These are phyloP conservation scores for Jaculus jaculus DNA, from an alignment of 2,113 vertebrate genomes.

Conservation along the genomic window DNA sequence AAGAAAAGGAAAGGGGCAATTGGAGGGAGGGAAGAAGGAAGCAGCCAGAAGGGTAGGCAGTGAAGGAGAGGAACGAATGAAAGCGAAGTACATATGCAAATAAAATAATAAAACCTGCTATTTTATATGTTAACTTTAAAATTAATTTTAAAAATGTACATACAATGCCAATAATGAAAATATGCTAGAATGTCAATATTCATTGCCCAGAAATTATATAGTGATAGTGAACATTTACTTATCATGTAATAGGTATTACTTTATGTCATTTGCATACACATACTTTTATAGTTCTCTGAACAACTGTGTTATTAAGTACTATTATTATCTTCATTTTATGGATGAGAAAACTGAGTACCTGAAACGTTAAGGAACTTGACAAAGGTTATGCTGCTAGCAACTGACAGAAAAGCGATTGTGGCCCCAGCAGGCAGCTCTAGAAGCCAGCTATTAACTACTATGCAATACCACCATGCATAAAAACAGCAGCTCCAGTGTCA, in stretches of 20 bases:
- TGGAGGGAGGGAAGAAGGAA: background rate
- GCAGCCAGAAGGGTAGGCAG: too few relatives aligned
- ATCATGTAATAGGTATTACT: background rate
- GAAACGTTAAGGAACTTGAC: conserved; percentile 1
- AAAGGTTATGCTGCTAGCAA: background rate
- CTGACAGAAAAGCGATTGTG: background rate
- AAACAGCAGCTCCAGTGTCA: background rate
- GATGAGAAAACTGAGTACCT: conserved; percentile 5
- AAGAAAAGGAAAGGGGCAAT: too few relatives aligned
- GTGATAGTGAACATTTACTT: background rate
- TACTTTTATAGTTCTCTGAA: conserved; percentile 1
- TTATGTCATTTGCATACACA: background rate
- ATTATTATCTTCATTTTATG: background rate
- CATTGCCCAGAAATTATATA: background rate
- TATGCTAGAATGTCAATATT: background rate
- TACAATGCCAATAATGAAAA: background rate
- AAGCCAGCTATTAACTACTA: background rate
- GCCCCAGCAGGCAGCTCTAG: background rate
- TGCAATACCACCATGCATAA: background rate
- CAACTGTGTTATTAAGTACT: background rate
- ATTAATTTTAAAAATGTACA: background rate
- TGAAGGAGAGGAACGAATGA: background rate
- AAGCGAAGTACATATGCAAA: background rate
- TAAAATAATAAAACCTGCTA: too few relatives aligned
- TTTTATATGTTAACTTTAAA: background rate